Evolutionary conservation across 2,888 invertebrate species (phyloP).

Genomic region (Idaea aversata): DNA sequence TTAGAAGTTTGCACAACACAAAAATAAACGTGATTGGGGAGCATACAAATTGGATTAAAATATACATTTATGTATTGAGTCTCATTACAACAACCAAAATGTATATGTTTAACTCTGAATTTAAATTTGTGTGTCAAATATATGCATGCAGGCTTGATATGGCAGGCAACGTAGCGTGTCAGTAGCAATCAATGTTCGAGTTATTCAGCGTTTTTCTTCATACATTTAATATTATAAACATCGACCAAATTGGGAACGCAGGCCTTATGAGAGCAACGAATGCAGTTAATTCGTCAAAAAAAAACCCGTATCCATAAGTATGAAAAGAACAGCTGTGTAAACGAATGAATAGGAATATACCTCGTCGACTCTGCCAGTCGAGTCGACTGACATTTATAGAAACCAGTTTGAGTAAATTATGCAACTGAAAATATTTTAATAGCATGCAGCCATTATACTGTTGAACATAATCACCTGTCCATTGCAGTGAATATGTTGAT

Average conservation of each 20-base stretch:
- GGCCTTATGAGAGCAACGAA: slow-evolving; percentile 33
- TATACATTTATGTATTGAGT: background rate
- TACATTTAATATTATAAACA: slow-evolving; percentile 38
- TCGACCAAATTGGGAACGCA: slow-evolving; percentile 45
- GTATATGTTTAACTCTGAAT: slow-evolving; percentile 14
- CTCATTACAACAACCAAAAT: slow-evolving; percentile 9
- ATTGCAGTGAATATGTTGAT: slow-evolving; percentile 41
- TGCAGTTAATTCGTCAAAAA: slow-evolving; percentile 51
- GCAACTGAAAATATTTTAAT: slow-evolving; percentile 68
- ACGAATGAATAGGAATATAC: slow-evolving; percentile 40
- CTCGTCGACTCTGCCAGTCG: slow-evolving; percentile 38
- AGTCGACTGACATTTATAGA: slow-evolving; percentile 58
- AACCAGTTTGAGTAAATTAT: slow-evolving; percentile 68
- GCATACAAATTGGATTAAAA: background rate
- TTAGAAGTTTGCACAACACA: background rate
- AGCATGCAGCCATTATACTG: slow-evolving; percentile 42
- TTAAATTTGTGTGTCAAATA: slow-evolving; percentile 32
- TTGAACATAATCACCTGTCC: slow-evolving; percentile 65
- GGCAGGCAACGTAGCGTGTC: slow-evolving; percentile 26
- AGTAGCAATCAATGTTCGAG: slow-evolving; percentile 32
- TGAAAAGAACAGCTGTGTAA: slow-evolving; percentile 53
- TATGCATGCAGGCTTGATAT: slow-evolving; percentile 28
- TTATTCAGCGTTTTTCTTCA: slow-evolving; percentile 42
- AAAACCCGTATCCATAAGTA: slow-evolving; percentile 53
- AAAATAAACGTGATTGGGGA: background rate